Base-by-base conservation (phyloP, 2,797 vertebrate genomes). In the Bovichtus diacanthus region DNA sequence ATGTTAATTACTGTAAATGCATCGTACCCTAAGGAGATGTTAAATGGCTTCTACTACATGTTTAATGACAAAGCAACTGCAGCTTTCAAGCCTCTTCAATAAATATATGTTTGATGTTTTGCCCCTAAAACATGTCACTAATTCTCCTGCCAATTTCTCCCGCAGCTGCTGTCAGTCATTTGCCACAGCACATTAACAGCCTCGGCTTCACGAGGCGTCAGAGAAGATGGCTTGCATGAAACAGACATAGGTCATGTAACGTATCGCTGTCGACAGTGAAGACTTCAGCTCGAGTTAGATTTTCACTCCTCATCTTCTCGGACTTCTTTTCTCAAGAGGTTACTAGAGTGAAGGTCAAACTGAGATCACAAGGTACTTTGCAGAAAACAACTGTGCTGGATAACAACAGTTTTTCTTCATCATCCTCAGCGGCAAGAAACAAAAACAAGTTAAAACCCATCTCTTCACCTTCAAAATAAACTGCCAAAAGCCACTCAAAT, bases 81-180 rank as follows among this genome's bases (percentile, higher is more conserved):
- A 55, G 47, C 41, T 76, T 43, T 69, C 21, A 50, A 76, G 59
- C 70, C 54, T 58, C 2, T 29, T 80, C 27, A 41, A 9, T 36
- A 59, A 23, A 49, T n/a, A 23, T 44, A 6, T 36, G 68, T 74
- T 72, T 56, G 55, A 55, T 76, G 47, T 51, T 75, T 78, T 50
- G 43, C 36, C 61, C 67, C 38, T 11, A 10, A 64, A 84, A 66
- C 68, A 80, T 63, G 47, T 68, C 47, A 47, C 72, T 70, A 59
- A 74, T 67, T 80, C 43, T 69, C 61, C 70, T 2, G 15, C 60
- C 54, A 58, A 11, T 78, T 77, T 44, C 46, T 65, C 29, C 77
- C 38, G 56, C 64, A 69, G 72, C 70, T 46, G 50, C 67, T 75
- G 73, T 74, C 81, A n/a, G 71, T 86, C 74, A 82, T 80, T 80